These are phyloP conservation scores for Salpingus planirostris DNA, from an alignment of 2,888 invertebrate species.

Conservation along the genomic window DNA sequence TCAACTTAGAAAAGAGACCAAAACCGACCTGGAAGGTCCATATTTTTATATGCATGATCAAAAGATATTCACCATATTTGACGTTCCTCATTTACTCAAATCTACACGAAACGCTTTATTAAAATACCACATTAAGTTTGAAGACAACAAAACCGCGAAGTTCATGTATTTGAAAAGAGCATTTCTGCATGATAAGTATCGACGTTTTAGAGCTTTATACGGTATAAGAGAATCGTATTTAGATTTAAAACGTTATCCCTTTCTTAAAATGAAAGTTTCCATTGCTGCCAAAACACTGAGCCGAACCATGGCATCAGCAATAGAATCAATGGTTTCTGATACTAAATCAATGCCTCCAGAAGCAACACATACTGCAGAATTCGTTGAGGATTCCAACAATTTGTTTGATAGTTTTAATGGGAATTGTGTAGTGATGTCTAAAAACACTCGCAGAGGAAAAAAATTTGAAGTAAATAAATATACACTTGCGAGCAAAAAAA, in stretches of 20 bases:
- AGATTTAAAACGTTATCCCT: not conserved
- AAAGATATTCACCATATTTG: constrained; percentile 3
- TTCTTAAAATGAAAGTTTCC: constrained; percentile 4
- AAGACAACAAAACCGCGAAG: not conserved
- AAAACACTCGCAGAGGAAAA: no score
- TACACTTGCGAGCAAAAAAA: no score
- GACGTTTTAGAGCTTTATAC: constrained; percentile 1
- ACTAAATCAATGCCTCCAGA: no score
- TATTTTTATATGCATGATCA: constrained; percentile 3
- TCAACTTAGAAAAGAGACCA: not conserved
- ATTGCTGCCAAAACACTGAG: constrained; percentile 4
- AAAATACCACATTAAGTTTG: constrained; percentile 1
- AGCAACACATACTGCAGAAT: no score
- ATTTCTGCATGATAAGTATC: not conserved
- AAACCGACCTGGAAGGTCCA: not conserved
- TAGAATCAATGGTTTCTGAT: constrained; percentile 1
- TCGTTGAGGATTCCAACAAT: no score
- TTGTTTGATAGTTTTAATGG: no score
- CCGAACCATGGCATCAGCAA: constrained; percentile 1
- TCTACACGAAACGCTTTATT: constrained; percentile 1
- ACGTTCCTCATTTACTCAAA: constrained; percentile 3
- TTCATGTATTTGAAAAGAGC: no score
- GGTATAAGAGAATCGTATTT: constrained; percentile 1
- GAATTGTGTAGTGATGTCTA: no score
- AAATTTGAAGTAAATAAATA: no score